Percentiles rank a stretch among this genome's conserved stretches.
These are phyloP conservation scores for Meandrusa payeni DNA, from an alignment of 2,888 invertebrate genomes.

Conservation along the genomic window DNA sequence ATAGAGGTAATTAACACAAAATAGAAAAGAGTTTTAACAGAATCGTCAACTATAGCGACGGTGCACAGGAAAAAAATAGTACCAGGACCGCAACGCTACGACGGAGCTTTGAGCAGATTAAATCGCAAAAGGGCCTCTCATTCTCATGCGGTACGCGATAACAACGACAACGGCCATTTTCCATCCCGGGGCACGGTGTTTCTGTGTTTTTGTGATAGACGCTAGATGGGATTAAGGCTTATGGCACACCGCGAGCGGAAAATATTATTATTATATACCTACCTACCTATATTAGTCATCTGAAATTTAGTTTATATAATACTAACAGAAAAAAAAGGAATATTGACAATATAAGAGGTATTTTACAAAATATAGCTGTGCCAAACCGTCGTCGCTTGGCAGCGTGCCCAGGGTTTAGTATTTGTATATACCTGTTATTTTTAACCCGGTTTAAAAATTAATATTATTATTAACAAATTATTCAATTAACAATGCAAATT, in stretches of 20 bases:
- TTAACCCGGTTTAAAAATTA: too few relatives aligned
- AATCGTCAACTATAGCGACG: conserved; percentile 28
- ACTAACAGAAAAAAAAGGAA: too few relatives aligned
- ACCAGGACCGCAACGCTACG: conserved; percentile 44
- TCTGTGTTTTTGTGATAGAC: conserved; percentile 39
- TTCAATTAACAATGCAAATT: too few relatives aligned
- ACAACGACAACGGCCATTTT: conserved; percentile 42
- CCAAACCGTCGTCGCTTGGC: too few relatives aligned
- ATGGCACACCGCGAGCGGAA: not conserved
- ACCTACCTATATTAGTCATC: too few relatives aligned
- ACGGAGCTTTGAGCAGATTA: conserved; percentile 53
- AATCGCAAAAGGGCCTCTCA: conserved; percentile 55
- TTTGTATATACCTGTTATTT: too few relatives aligned
- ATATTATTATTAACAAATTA: too few relatives aligned
- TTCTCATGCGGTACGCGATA: conserved; percentile 52
- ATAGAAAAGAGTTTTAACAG: conserved; percentile 27
- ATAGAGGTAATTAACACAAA: conserved; percentile 28
- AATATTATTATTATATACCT: too few relatives aligned
- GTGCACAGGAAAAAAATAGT: conserved; percentile 39
- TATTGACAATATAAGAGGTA: too few relatives aligned
- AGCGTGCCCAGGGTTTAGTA: too few relatives aligned
- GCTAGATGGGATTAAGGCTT: conserved; percentile 12
- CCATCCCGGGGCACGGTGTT: conserved; percentile 38
- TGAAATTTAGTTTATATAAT: too few relatives aligned
- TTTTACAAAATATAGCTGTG: too few relatives aligned